Evolutionary conservation across 1,140 invertebrate genomes (phyloP), one percentile per base, ranked within the genome.

Genomic region (Ceratitis capitata): DNA sequence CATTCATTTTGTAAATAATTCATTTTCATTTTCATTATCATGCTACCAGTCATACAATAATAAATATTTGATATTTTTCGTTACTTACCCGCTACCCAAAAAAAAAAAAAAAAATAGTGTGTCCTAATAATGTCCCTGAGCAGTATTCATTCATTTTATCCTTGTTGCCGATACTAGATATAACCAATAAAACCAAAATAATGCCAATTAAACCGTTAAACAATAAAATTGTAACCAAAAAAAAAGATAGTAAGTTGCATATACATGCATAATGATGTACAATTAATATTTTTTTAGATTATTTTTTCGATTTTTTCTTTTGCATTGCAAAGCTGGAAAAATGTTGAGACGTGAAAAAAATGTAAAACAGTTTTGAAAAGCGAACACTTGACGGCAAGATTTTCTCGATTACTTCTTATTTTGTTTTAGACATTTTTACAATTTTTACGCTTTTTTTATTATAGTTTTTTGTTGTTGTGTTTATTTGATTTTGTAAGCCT

Each of bases 401-500:
- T 69, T 35, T 69, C 29, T 32, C 23, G 16, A 69, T n/a, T n/a
- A 19, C 39, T 56, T 39, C 23, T 61, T 32, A 53, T 78, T 23
- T 84, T 84, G n/a, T n/a, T 35, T 74, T 74, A 35, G 23, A 26
- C 32, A n/a, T 74, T 74, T 32, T 49, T n/a, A n/a, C n/a, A n/a
- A 49, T 53, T 78, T 35, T 19, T 78, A 39, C 56, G 45, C 56
- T 39, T 5, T 49, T 32, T 51, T 51, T 49, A 35, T 42, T 42
- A 29, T 83, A 58, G n/a, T 86, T 83, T 58, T 82, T 35, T 26
- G 64, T 85, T 69, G 61, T 64, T 82, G 83, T 74, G 49, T 49
- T 69, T 39, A 51, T 83, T 86, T 85, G 58, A n/a, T n/a, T 86
- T 86, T 87, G 85, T 85, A 87, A 69, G 83, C 64, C 84, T 85